phyloP scores from a whole-genome alignment of 2,888 invertebrate species.

The Rhagonycha fulva region DNA sequence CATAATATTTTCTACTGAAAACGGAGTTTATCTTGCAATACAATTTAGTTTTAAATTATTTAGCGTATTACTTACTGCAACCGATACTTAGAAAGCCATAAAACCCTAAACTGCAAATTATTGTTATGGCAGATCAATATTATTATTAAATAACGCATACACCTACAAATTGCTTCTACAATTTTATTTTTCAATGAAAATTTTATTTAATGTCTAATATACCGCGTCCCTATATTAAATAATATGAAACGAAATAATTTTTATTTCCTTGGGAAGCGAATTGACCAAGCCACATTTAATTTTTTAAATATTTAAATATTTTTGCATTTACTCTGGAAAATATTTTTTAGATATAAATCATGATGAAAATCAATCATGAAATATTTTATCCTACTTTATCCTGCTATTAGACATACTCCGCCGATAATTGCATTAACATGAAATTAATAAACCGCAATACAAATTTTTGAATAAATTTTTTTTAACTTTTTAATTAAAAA shows the following conservation, averaged over 20 bases:
- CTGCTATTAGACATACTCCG: not conserved
- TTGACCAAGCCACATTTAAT: too few relatives aligned
- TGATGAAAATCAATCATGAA: not conserved
- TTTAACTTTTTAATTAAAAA: not conserved
- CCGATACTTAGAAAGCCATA: not conserved
- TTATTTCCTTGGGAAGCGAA: not conserved
- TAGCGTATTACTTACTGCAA: not conserved
- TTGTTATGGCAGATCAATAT: not conserved
- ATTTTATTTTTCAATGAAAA: not conserved
- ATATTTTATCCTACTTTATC: not conserved
- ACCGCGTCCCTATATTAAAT: not conserved
- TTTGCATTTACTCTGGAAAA: not conserved
- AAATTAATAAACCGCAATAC: not conserved
- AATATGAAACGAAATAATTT: not conserved
- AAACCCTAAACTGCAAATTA: not conserved
- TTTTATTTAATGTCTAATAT: not conserved
- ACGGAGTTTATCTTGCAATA: not conserved
- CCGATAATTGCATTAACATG: not conserved
- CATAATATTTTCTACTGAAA: not conserved
- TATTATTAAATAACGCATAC: not conserved
- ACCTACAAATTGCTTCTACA: not conserved
- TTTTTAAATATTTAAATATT: too few relatives aligned
- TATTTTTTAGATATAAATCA: not conserved
- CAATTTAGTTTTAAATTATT: not conserved
- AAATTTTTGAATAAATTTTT: not conserved